Conservation (phyloP, 2,797 vertebrate species). For the Chloroceryle inda region DNA sequence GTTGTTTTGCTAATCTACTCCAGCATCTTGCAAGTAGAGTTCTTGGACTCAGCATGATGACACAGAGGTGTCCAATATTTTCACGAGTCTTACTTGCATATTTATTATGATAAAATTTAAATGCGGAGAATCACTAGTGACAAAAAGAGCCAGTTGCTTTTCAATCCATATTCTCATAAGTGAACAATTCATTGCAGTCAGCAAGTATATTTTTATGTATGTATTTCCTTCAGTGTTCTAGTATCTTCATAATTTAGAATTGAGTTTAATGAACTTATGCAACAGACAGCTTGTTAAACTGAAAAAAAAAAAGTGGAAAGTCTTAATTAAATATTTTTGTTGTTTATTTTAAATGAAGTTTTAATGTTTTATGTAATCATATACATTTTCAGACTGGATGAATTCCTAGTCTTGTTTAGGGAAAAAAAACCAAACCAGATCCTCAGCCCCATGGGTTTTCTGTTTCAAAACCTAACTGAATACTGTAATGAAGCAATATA, state of each 20-base stretch:
- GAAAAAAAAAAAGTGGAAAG: not conserved
- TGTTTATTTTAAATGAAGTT: not conserved
- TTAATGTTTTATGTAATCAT: not conserved
- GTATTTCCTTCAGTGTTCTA: not conserved
- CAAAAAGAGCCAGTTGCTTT: not conserved
- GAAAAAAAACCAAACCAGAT: not conserved
- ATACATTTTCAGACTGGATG: not conserved
- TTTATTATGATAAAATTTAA: not conserved
- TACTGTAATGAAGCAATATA: not conserved
- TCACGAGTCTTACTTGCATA: not conserved
- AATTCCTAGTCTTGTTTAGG: not conserved
- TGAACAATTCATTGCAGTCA: not conserved
- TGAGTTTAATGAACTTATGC: not conserved
- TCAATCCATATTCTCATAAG: not conserved
- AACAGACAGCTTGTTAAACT: not conserved
- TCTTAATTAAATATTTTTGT: not conserved
- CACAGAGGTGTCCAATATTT: not conserved
- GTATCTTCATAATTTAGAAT: not conserved
- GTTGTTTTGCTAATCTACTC: not conserved
- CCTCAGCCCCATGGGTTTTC: not conserved
- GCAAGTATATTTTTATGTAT: not conserved
- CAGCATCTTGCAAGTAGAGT: not conserved
- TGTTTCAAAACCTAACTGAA: not conserved
- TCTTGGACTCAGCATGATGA: not conserved
- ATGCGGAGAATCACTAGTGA: not conserved